Conservation (phyloP, 1,140 invertebrate species). For the Anastrepha ludens region DNA sequence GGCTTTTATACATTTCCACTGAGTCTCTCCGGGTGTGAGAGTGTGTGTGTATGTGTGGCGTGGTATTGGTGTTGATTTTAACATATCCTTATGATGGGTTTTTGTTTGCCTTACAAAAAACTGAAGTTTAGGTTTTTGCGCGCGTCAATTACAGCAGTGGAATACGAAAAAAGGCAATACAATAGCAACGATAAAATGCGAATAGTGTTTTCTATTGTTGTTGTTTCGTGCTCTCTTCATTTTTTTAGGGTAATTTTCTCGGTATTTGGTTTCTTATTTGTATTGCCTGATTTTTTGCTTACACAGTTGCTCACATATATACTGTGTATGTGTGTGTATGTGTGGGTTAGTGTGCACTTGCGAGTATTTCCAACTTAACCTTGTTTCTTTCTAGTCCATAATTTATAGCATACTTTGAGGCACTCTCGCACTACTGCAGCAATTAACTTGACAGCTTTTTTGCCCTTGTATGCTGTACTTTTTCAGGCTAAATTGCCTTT, state of each 20-base stretch:
- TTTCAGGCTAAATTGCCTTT: neutral
- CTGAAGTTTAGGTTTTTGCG: neutral
- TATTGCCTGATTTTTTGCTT: neutral
- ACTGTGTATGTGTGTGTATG: neutral
- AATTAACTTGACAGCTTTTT: conserved; percentile 35
- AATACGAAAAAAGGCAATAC: neutral
- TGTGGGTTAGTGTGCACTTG: neutral
- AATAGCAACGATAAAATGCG: neutral
- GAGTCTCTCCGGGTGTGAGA: neutral
- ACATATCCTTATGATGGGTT: neutral
- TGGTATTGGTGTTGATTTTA: conserved; percentile 2
- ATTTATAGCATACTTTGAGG: conserved; percentile 51
- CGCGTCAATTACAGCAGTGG: neutral
- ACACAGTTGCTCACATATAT: neutral
- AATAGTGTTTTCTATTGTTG: neutral
- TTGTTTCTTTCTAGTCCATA: conserved; percentile 28
- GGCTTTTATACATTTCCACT: conserved; percentile 3
- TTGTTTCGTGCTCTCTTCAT: neutral
- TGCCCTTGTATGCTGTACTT: too few relatives aligned
- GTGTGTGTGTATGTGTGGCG: neutral
- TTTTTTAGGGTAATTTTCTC: neutral
- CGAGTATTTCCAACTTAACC: conserved; percentile 12
- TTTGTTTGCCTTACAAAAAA: conserved; percentile 4
- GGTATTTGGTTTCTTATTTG: neutral
- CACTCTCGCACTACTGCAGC: neutral